A percentile compares a stretch with the other conserved stretches of the same genome.
These are phyloP conservation scores for Epistrophe grossulariae DNA, from an alignment of 2,888 invertebrate species.

Conservation along the genomic window DNA sequence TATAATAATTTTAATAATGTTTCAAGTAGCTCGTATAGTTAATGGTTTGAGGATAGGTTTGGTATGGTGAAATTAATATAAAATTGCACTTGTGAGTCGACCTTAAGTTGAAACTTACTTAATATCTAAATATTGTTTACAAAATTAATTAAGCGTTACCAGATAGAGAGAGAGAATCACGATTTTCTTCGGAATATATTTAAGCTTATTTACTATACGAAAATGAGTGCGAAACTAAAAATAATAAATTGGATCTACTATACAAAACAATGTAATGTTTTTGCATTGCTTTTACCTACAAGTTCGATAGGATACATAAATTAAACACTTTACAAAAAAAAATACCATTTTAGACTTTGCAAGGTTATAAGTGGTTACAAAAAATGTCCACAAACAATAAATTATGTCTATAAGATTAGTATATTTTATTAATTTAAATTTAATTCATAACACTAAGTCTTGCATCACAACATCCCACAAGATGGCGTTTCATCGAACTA, in stretches of 20 bases:
- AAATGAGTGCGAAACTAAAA: not conserved
- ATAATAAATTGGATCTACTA: conserved; percentile 1
- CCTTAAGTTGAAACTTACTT: conserved; percentile 22
- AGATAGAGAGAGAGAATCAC: conserved; percentile 19
- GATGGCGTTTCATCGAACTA: conserved; percentile 4
- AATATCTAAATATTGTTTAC: not conserved
- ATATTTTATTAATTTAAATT: conserved; percentile 18
- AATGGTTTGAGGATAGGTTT: conserved; percentile 40
- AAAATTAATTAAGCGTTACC: conserved; percentile 27
- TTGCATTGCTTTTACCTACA: not conserved
- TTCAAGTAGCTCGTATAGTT: conserved; percentile 42
- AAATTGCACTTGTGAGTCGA: not conserved
- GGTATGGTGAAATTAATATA: conserved; percentile 58
- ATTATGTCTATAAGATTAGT: not conserved
- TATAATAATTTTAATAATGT: conserved; percentile 32
- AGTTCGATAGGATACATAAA: not conserved
- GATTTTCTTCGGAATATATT: not conserved
- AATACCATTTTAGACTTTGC: not conserved
- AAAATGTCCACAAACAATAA: conserved; percentile 12
- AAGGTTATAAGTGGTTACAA: not conserved
- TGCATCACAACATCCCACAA: conserved; percentile 7
- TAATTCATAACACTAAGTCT: not conserved
- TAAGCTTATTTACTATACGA: not conserved
- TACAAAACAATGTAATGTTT: not conserved
- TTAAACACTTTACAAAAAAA: not conserved